Percentiles rank a stretch among this genome's conserved stretches.
Evolutionary conservation across 92 coral and sea anemone genomes (phyloP).

Genomic region (Hydrozoanthus gracilis): DNA sequence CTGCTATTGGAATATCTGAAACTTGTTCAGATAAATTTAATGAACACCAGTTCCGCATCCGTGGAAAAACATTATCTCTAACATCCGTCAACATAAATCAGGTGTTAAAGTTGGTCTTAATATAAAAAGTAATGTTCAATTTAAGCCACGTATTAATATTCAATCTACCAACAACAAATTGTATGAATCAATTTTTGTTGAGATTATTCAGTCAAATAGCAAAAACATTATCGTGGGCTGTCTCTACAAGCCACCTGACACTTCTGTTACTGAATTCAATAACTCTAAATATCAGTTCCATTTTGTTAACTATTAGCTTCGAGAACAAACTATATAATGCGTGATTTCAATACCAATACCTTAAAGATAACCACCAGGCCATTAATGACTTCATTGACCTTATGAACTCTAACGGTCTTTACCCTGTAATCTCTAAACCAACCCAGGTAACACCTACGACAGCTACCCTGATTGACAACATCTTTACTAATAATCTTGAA

Average conservation of each 20-base stretch:
- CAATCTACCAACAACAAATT: constrained; percentile 41
- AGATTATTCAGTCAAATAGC: constrained; percentile 36
- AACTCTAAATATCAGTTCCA: neutral
- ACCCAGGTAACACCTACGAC: constrained; percentile 6
- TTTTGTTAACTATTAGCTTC: constrained; percentile 28
- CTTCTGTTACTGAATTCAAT: constrained; percentile 32
- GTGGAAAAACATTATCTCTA: constrained; percentile 37
- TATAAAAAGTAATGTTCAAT: constrained; percentile 18
- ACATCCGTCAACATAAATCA: constrained; percentile 44
- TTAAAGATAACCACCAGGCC: constrained; percentile 2
- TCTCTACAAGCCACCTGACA: constrained; percentile 35
- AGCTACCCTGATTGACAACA: constrained; percentile 16
- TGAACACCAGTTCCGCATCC: constrained; percentile 27
- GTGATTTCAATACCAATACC: constrained; percentile 24
- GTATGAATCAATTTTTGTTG: constrained; percentile 42
- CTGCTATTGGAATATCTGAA: constrained; percentile 44
- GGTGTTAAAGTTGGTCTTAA: too few species aligned
- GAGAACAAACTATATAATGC: constrained; percentile 45
- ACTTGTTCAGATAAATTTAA: constrained; percentile 46
- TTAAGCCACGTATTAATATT: constrained; percentile 34
- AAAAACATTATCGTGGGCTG: constrained; percentile 21
- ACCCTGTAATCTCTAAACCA: constrained; percentile 27
- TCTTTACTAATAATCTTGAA: constrained; percentile 21
- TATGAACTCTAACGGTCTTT: constrained; percentile 16
- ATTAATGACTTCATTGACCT: constrained; percentile 32